Evolutionary conservation across 2,113 vertebrate species (phyloP), one percentile per base, ranked within the genome.

Genomic region (Mormyrus iriodes): DNA sequence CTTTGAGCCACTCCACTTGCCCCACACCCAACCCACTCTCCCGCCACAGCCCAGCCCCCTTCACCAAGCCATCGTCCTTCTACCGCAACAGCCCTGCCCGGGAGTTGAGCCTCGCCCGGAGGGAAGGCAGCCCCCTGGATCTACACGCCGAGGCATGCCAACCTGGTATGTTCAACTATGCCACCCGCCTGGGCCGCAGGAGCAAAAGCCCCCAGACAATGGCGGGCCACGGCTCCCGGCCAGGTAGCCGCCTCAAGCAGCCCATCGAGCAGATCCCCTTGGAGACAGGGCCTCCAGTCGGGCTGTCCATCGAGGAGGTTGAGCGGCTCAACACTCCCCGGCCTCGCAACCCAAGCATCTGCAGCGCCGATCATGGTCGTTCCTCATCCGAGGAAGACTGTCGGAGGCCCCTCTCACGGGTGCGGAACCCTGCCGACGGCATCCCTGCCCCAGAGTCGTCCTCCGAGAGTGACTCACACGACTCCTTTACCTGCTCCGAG

Each of bases 401-500:
- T 92, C 94, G 97, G 79, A 94, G 97, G 88, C 98, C 98, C 0
- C 95, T 98, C 83, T 99, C 98, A 4, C 95, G 98, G 87, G 97
- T 98, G 0, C 95, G 98, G 90, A 99, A 99, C 94, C 98, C 98
- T 0, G 98, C 98, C 0, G 98, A 99, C 0, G 98, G 98, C 87
- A 97, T 99, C 89, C 98, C 98, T 0, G 98, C 98, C 0, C 98
- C 98, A 0, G 98, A 99, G 88, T 98, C 98, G 0, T 99, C 98
- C 8, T 99, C 98, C 0, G 98, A 99, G 91, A 99, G 98, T 1
- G 98, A 99, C 96, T 99, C 98, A 0, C 98, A 99, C 0, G 98
- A 99, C 94, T 99, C 98, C 76, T 99, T 99, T 95, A 99, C 98
- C 46, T 99, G 98, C 95, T 99, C 98, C 0, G 98, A 99, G 92